Evolutionary conservation across 1,140 invertebrate species (phyloP).

Genomic region (Acromyrmex charruanus): DNA sequence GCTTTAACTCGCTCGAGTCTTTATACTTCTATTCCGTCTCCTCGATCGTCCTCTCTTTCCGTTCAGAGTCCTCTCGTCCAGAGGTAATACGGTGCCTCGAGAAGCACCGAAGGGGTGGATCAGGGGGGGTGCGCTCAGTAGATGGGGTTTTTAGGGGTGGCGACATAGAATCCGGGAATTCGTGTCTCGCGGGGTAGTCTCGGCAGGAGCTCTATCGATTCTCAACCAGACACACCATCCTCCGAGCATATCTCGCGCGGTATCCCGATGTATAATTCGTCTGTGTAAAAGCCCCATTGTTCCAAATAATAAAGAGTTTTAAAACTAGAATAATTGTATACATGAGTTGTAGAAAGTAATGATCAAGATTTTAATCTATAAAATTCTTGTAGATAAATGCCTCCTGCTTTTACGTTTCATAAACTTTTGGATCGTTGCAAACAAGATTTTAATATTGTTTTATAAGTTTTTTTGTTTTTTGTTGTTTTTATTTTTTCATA

Average conservation of each 20-base stretch:
- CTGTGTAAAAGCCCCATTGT: slow-evolving; percentile 48
- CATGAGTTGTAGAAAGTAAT: neutral
- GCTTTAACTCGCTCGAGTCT: slow-evolving; percentile 50
- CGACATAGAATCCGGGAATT: slow-evolving; percentile 79
- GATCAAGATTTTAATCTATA: neutral
- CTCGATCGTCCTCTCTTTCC: slow-evolving; percentile 73
- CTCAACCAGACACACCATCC: slow-evolving; percentile 79
- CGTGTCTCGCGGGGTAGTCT: slow-evolving; percentile 78
- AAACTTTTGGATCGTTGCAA: neutral
- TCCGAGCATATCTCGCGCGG: slow-evolving; percentile 66
- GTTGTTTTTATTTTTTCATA: neutral
- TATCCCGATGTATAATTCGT: slow-evolving; percentile 58
- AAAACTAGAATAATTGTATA: neutral
- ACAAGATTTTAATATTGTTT: neutral
- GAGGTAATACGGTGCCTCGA: slow-evolving; percentile 75
- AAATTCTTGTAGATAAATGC: neutral
- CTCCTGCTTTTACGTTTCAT: neutral
- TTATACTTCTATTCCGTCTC: slow-evolving; percentile 38
- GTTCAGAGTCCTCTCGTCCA: slow-evolving; percentile 74
- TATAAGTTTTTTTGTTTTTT: too few relatives aligned
- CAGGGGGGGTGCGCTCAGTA: slow-evolving; percentile 63
- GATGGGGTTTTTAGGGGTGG: slow-evolving; percentile 78
- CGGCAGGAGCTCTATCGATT: slow-evolving; percentile 79
- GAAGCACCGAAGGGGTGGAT: slow-evolving; percentile 70
- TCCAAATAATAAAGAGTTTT: neutral